Base-by-base conservation (phyloP, 2,797 vertebrate species). In the Coilia nasus region DNA sequence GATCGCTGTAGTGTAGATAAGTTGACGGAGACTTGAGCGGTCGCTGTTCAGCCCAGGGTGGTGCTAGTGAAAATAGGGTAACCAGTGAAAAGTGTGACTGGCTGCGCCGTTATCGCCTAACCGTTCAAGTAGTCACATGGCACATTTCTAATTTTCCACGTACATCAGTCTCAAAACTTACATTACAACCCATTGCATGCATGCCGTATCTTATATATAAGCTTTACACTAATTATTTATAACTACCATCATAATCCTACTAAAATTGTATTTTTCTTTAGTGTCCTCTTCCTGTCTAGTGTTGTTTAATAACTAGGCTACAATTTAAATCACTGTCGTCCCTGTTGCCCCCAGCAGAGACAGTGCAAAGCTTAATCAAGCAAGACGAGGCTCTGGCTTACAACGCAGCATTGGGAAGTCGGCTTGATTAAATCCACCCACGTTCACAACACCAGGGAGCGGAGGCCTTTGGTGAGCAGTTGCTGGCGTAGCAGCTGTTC, bases 1-100 rank as follows among this genome's bases (percentile, higher is more conserved):
- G 91, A 82, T 83, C 83, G 86, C 41, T 81, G 81, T 88, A 78
- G 71, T 87, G 91, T 85, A 28, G 88, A 84, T 85, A 85, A 83
- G 81, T 84, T 86, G 89, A 91, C 86, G 75, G 82, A 54, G 84
- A 86, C 82, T 59, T 81, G 84, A 81, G 81, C 46, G 89, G 90
- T 90, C 91, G 92, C 94, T 92, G 93, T 94, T 93, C 94, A 94
- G 91, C 89, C 89, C 87, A 88, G 86, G 91, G 89, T 91, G 89
- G 92, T 88, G 91, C 92, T 93, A 90, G 91, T 89, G 89, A 87
- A 75, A 35, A 71, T 46, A 80, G 82, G 31, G 15, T 78, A 35
- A 75, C 67, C 15, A 75, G 71, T 78, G 35, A 21, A 64, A 64
- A 44, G 17, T 44, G 31, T 44, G 35, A 2, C 17, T 12, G 15